Percentiles rank a stretch among this genome's conserved stretches.
Conservation (phyloP, 2,888 invertebrate genomes). For the Gerris lacustris region DNA sequence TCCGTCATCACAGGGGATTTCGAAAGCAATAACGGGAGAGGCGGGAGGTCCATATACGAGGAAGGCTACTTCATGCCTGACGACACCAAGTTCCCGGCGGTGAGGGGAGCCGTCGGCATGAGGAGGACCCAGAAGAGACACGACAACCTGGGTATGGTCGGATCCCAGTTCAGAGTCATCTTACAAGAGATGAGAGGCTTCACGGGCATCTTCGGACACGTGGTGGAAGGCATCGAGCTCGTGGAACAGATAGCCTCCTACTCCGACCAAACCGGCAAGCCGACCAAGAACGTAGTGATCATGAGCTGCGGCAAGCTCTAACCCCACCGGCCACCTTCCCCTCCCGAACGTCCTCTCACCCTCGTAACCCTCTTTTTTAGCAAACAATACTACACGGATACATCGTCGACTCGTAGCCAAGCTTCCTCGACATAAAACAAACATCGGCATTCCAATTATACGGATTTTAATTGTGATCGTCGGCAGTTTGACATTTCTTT, state of each 20-base stretch:
- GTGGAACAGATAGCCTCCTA: conserved; percentile 65
- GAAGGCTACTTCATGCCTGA: conserved; percentile 69
- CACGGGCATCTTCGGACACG: conserved; percentile 68
- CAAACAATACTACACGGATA: no score
- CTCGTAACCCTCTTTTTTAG: no score
- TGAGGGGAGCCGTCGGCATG: conserved; percentile 70
- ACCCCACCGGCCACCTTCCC: conserved; percentile 21
- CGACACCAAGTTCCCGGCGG: conserved; percentile 61
- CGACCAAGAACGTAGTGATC: conserved; percentile 59
- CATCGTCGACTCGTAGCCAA: no score
- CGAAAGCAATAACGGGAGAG: conserved; percentile 66
- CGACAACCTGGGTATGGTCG: conserved; percentile 68
- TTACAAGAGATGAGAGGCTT: conserved; percentile 71
- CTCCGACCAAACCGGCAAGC: conserved; percentile 66
- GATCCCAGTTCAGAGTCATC: conserved; percentile 70
- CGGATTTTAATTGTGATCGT: no score
- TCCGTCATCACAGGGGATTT: conserved; percentile 65
- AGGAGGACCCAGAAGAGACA: conserved; percentile 65
- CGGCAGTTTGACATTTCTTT: no score
- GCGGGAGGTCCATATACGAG: conserved; percentile 63
- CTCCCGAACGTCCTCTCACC: no score
- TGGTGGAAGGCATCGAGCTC: conserved; percentile 64
- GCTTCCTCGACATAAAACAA: no score
- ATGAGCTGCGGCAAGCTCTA: conserved; percentile 62
- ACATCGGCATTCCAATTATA: no score